Evolutionary conservation across 2,797 vertebrate species (phyloP), one percentile per base, ranked within the genome.

Genomic region (Myotis myotis): DNA sequence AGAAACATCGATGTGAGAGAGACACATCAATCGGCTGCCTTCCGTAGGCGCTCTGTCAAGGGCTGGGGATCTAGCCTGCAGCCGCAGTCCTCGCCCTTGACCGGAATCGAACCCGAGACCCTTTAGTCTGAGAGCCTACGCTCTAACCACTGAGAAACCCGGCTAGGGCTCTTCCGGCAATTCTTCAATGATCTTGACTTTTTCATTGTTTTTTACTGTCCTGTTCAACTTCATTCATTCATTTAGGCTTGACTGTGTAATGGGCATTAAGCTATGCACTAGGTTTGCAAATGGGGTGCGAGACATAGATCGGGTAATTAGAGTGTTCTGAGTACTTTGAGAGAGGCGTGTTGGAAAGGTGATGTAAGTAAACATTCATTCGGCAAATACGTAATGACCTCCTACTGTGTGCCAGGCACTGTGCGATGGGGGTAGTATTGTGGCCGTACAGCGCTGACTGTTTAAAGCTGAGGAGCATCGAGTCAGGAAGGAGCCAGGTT

Each of bases 191-290:
- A 15, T 23, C 47, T 66, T 44, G 28, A 57, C 36, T 28, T 85
- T 70, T 60, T 75, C 10, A 38, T 66, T 68, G 28, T 72, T 53
- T 72, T 90, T 30, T 41, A 9, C 71, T 70, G 44, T 60, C 68
- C 10, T 62, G 0, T 28, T 79, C 15, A 55, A 9, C 49, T 8
- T 83, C 41, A 9, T 2, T 53, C 20, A 9, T 20, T 82, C 8
- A 3, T 33, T 28, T 33, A 38, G 8, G 44, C 23, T n/a, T 47
- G 41, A 25, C 12, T 28, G 1, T 11, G 5, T 28, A 15, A n/a
- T 22, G 38, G 44, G 25, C 22, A 4, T 0, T 0, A 38, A n/a
- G 41, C 20, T 19, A 2, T 13, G n/a, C 3, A 23, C 15, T 17
- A 5, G 23, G 10, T 47, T 72, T 76, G 49, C 60, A 44, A 33